phyloP scores from a whole-genome alignment of 2,797 vertebrate genomes.

The Notoglanidium macrostoma region DNA sequence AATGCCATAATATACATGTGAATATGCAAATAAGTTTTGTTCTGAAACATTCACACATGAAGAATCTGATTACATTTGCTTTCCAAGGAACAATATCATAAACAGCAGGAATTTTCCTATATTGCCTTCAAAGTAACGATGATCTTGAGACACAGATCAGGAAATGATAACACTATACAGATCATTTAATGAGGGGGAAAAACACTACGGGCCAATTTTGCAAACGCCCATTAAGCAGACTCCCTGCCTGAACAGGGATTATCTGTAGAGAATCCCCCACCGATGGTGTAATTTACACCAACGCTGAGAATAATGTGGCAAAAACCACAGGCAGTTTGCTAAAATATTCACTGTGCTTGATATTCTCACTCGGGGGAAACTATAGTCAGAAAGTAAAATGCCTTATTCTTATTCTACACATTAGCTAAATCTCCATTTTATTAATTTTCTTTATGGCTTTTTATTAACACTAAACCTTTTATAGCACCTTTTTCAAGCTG shows the following conservation, averaged over 20 bases:
- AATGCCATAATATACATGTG: background rate
- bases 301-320: background rate
- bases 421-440: background rate
- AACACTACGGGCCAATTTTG: conserved; percentile 29
- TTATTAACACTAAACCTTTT: background rate
- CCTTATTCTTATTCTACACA: background rate
- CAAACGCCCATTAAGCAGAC: conserved; percentile 13
- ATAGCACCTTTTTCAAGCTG: background rate
- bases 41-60: background rate
- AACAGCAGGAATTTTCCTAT: background rate
- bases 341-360: background rate
- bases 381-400: background rate
- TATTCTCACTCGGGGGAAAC: background rate
- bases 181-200: conserved; percentile 24
- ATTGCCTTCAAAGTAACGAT: background rate
- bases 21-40: background rate
- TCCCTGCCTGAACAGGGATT: conserved; percentile 28
- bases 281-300: conserved; percentile 7
- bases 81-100: background rate
- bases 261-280: conserved; percentile 27
- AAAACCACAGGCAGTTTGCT: background rate
- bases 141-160: background rate
- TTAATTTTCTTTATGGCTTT: background rate
- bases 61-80: background rate
- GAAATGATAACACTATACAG: background rate